Conservation (phyloP, 1,140 invertebrate species). For the Lepidurus packardi region DNA sequence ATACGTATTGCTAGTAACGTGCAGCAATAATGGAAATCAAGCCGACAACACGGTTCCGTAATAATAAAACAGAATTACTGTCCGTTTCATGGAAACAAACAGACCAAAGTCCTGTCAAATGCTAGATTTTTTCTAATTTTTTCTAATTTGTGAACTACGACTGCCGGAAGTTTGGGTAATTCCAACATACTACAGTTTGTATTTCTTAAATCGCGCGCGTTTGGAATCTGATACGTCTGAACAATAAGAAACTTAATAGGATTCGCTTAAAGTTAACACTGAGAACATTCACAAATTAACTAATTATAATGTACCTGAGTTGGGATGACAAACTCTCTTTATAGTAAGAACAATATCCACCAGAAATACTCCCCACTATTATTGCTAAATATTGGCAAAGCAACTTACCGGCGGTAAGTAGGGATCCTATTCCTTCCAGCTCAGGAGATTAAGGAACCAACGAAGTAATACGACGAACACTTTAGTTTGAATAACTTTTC, state of each 20-base stretch:
- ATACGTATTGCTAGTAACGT: neutral
- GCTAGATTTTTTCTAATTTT: no score
- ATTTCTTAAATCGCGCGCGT: no score
- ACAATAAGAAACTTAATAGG: no score
- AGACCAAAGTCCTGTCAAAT: neutral
- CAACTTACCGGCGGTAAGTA: conserved; percentile 8
- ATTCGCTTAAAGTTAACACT: no score
- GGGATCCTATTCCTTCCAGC: neutral
- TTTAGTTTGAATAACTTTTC: neutral
- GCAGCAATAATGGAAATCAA: conserved; percentile 6
- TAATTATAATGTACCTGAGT: no score
- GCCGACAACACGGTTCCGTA: neutral
- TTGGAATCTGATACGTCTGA: no score
- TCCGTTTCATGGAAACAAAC: neutral
- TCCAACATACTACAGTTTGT: no score
- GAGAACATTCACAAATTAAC: no score
- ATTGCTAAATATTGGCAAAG: neutral
- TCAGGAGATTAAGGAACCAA: neutral
- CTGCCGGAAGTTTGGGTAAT: neutral
- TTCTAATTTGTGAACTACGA: no score
- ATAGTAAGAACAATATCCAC: no score
- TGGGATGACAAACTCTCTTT: no score
- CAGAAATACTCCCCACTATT: no score
- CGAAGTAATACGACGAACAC: neutral
- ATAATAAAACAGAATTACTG: neutral